phyloP scores from a whole-genome alignment of 2,888 invertebrate genomes.

The Anthrax anthrax region DNA sequence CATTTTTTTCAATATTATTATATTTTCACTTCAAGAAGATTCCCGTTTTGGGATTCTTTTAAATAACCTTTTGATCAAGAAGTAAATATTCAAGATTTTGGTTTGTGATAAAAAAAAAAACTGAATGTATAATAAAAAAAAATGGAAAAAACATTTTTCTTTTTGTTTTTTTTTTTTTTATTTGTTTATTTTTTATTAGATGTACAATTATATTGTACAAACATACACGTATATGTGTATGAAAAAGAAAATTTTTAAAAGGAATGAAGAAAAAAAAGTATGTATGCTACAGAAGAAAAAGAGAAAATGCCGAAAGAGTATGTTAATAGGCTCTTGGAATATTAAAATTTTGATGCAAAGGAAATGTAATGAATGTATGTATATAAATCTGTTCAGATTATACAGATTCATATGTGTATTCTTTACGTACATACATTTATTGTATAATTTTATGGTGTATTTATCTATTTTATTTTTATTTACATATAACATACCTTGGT shows the following conservation, averaged over 20 bases:
- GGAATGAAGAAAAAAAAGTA: not conserved
- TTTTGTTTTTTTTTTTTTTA: not conserved
- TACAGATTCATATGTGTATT: no score
- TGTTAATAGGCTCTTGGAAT: constrained; percentile 10
- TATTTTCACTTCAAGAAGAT: constrained; percentile 1
- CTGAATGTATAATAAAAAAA: not conserved
- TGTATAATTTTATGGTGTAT: no score
- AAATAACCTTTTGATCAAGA: constrained; percentile 8
- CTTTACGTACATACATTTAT: not conserved
- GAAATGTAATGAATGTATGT: constrained; percentile 1
- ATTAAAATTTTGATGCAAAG: constrained; percentile 6
- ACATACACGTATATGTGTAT: not conserved
- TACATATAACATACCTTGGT: constrained; percentile 65
- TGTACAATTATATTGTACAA: no score
- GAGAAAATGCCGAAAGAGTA: constrained; percentile 1
- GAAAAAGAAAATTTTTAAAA: constrained; percentile 1
- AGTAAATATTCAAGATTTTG: constrained; percentile 13
- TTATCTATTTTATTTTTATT: not conserved
- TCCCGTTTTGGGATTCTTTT: constrained; percentile 7
- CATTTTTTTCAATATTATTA: not conserved
- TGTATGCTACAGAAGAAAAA: not conserved
- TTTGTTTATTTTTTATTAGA: no score
- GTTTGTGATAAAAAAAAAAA: constrained; percentile 5
- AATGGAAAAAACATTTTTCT: not conserved
- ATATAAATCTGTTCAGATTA: no score